These are phyloP conservation scores for Choloepus didactylus DNA, from an alignment of 2,797 vertebrate species.

Conservation along the genomic window DNA sequence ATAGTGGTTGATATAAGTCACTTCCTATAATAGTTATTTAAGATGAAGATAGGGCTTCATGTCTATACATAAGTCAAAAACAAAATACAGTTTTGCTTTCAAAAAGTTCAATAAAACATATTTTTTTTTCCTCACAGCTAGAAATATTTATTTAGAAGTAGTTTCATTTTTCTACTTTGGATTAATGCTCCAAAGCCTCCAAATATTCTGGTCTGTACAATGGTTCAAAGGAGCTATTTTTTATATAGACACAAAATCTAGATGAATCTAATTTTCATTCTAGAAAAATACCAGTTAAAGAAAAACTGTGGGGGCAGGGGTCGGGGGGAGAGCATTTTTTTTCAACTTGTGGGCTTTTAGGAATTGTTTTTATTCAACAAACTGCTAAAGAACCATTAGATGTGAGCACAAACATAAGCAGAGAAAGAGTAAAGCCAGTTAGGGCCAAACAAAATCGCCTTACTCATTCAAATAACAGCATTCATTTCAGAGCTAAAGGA, in stretches of 20 bases:
- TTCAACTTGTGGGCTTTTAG: background rate
- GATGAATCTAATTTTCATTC: background rate
- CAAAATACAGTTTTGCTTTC: background rate
- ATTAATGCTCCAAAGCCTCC: background rate
- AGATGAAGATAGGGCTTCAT: slow-evolving; percentile 37
- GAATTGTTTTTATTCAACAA: slow-evolving; percentile 5
- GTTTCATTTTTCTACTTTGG: background rate
- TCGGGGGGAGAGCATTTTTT: background rate
- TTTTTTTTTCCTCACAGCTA: background rate
- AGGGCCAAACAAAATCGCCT: slow-evolving; percentile 49
- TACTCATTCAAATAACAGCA: slow-evolving; percentile 49
- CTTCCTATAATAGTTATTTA: slow-evolving; percentile 46
- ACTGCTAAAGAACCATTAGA: background rate
- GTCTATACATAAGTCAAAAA: slow-evolving; percentile 31
- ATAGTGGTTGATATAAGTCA: background rate
- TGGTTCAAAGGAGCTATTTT: background rate
- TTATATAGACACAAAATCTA: background rate
- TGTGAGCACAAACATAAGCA: background rate
- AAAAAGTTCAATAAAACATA: slow-evolving; percentile 4
- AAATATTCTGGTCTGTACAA: background rate
- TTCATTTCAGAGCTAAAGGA: slow-evolving; percentile 31
- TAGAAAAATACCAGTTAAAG: background rate
- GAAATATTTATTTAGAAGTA: slow-evolving; percentile 3
- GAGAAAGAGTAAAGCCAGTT: background rate
- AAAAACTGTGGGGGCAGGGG: background rate